These are phyloP conservation scores for Corapipo altera DNA, from an alignment of 2,113 vertebrate genomes.

Conservation along the genomic window DNA sequence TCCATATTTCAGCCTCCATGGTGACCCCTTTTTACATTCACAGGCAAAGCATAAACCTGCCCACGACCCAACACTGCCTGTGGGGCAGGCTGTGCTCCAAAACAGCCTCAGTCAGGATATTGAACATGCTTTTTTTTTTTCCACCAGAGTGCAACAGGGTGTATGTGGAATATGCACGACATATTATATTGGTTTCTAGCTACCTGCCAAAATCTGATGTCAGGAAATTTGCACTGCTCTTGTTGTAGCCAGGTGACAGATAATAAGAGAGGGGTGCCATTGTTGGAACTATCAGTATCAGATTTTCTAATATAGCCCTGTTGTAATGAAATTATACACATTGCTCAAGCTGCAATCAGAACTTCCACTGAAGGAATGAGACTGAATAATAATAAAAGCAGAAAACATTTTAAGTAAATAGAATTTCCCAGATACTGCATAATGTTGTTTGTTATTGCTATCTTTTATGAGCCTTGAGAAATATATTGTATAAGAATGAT, in stretches of 20 bases:
- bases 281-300: conserved; percentile 33
- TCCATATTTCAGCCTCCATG: fast-evolving
- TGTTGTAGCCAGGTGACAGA: conserved; percentile 38
- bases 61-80: background rate
- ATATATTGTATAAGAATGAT: conserved; percentile 47
- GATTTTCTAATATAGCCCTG: conserved; percentile 46
- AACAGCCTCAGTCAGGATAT: background rate
- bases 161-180: background rate
- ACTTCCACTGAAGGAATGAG: conserved; percentile 18
- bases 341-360: conserved; percentile 39
- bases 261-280: conserved; percentile 42
- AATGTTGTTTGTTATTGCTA: conserved; percentile 56
- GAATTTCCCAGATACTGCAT: conserved; percentile 58
- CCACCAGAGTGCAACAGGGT: background rate
- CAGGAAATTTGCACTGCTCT: conserved; percentile 46
- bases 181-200: conserved; percentile 5
- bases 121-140: fast-evolving
- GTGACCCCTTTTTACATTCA: background rate
- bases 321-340: conserved; percentile 47
- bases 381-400: conserved; percentile 61
- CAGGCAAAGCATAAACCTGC: background rate
- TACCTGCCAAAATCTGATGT: background rate
- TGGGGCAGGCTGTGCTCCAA: background rate
- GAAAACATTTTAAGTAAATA: conserved; percentile 64
- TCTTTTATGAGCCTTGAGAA: conserved; percentile 55